Conservation (phyloP, 2,113 vertebrate species). For the Platycercus adscitus region DNA sequence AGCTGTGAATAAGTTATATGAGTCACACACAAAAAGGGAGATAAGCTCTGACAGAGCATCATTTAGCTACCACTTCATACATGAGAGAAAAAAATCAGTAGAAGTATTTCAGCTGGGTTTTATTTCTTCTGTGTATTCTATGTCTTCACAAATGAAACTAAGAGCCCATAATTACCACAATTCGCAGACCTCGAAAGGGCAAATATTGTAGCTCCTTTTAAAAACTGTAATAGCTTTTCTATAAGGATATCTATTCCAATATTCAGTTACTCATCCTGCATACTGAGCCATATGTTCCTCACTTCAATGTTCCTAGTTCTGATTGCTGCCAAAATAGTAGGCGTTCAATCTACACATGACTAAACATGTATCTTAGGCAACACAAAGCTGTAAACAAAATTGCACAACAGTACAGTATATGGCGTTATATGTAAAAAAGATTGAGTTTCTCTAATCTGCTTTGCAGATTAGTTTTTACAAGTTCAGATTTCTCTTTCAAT, state of each 20-base stretch:
- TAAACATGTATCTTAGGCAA: neutral
- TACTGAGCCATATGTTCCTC: neutral
- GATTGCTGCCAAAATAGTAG: neutral
- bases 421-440: neutral
- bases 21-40: neutral
- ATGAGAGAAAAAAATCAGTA: neutral
- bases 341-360: neutral
- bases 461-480: neutral
- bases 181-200: neutral
- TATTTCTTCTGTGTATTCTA: neutral
- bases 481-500: neutral
- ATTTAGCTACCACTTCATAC: neutral
- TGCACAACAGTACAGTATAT: neutral
- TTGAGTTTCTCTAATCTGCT: neutral
- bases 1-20: neutral
- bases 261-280: neutral
- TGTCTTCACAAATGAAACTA: neutral
- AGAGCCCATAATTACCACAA: neutral
- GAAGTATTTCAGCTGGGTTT: neutral
- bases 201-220: neutral
- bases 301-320: neutral
- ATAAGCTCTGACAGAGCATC: neutral
- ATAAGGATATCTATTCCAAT: neutral
- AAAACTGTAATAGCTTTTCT: neutral
- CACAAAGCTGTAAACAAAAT: neutral